Evolutionary conservation across 1,140 invertebrate genomes (phyloP), one percentile per base, ranked within the genome.

Genomic region (Anoplolepis gracilipes): DNA sequence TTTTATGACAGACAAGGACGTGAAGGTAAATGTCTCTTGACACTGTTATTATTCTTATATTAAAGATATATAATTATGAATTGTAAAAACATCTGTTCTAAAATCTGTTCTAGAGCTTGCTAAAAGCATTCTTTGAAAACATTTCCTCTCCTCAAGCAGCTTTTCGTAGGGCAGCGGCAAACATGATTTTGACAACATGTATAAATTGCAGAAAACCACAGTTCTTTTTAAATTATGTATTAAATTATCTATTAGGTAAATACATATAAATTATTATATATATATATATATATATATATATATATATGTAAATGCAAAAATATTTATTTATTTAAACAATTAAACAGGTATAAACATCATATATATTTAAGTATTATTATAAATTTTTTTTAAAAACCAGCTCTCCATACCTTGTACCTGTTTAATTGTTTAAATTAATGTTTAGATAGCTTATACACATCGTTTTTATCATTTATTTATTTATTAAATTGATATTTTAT

Each of bases 1-100:
- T 65, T 98, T 97, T 91, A 96, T 97, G 62, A 97, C 96, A 88
- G 97, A 98, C 88, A 96, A 96, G 88, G 97, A 98, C 92, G 95
- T 97, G 73, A 96, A 97, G 95, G 97, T 97, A 94, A 93, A 59
- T 33, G 3, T 6, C 10, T 6, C 10, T 55, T 5, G 6, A n/a
- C 1, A 16, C n/a, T n/a, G n/a, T 22, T 72, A n/a, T 25, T 25
- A 39, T 13, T 0, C 76, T 73, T 36, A 30, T 28, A 22, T 8
- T 42, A 16, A 59, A 78, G 13, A 13, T 10, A 25, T 33, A 30
- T 7, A 11, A 49, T 4, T 19, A 49, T 92, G 87, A 91, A 77
- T 79, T 92, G 92, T 28, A 4, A 13, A 11, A n/a, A 49, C 39
- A 82, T 73, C 57, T n/a, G n/a, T n/a, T n/a, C n/a, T n/a, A n/a